These are phyloP conservation scores for Drosophila triauraria DNA, from an alignment of 1,140 invertebrate genomes.

Conservation along the genomic window DNA sequence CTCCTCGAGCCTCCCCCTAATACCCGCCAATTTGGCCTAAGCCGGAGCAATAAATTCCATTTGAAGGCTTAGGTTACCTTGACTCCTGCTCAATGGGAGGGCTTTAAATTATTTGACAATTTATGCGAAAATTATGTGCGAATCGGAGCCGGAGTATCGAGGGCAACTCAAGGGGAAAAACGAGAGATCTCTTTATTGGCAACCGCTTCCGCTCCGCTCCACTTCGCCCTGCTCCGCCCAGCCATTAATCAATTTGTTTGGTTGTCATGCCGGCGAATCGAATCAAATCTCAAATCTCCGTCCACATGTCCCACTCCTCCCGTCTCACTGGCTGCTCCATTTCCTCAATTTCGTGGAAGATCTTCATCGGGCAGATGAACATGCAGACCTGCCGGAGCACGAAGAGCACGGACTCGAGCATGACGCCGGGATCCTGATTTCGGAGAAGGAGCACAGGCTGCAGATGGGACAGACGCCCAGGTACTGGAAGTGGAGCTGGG, in stretches of 20 bases:
- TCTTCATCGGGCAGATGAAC: conserved; percentile 56
- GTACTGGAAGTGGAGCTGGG: conserved; percentile 27
- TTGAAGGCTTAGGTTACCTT: conserved; percentile 65
- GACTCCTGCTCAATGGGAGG: conserved; percentile 31
- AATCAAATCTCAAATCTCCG: conserved; percentile 40
- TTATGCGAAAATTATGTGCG: conserved; percentile 81
- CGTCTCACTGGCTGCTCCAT: conserved; percentile 13
- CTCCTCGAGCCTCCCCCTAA: too few species aligned
- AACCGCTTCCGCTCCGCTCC: conserved; percentile 14
- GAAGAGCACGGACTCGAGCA: conserved; percentile 54
- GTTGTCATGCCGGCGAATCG: conserved; percentile 38
- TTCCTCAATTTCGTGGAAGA: conserved; percentile 59
- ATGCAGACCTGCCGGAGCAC: conserved; percentile 54
- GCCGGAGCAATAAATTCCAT: conserved; percentile 76
- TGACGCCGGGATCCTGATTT: conserved; percentile 1
- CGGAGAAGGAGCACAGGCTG: conserved; percentile 11
- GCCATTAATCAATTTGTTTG: conserved; percentile 72
- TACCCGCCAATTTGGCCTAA: conserved; percentile 36
- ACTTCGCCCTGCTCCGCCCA: background rate
- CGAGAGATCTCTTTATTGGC: conserved; percentile 55
- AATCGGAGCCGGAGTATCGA: conserved; percentile 56
- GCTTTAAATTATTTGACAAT: conserved; percentile 81
- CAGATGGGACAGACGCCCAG: conserved; percentile 28
- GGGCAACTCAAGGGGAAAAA: conserved; percentile 25
- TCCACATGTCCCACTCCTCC: conserved; percentile 42